Evolutionary conservation across 2,888 invertebrate species (phyloP), one percentile per base, ranked within the genome.

Genomic region (Frankliniella fusca): DNA sequence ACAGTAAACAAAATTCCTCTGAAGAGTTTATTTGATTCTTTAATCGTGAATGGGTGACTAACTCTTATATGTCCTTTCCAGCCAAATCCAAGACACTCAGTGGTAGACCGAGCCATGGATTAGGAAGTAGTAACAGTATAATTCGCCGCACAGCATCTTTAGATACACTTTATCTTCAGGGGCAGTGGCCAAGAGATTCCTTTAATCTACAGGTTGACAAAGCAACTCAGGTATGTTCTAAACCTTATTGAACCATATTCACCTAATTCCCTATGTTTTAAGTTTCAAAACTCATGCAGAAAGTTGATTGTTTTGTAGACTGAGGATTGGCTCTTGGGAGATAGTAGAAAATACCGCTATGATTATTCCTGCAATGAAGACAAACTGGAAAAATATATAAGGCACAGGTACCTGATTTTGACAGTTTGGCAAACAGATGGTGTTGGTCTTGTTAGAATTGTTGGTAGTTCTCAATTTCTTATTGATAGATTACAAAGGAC

Each of bases 101-200:
- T 84, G 88, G 87, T 84, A 87, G 88, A 84, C 87, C 88, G 85
- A 88, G 88, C 84, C 91, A 91, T 87, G 90, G 90, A 81, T 87
- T 91, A 84, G 70, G 70, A 10, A 76, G 23, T 27, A 76, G 27
- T 76, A 76, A 76, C 27, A 90, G 90, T 87, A 54, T 50, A 84
- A 94, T 94, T 86, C 90, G 94, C 86, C 91, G 94, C 85, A 94
- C 94, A 83, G 94, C 94, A 70, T 95, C 94, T 9, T 88, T 95
- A 85, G 95, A 95, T 87, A 93, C 94, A 28, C 91, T 95, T 85
- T 94, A 94, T 88, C 90, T 94, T 86, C 93, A 93, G 87, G 94
- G 94, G 86, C 93, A 94, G 86, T 94, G 93, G 93, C 93, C 94
- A 79, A 90, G 93, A 85, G 94, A 94, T 86, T 88, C 88, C 84